Percentiles rank a stretch among this genome's conserved stretches.
phyloP scores from a whole-genome alignment of 2,888 invertebrate species.

The Mayetiola destructor region DNA sequence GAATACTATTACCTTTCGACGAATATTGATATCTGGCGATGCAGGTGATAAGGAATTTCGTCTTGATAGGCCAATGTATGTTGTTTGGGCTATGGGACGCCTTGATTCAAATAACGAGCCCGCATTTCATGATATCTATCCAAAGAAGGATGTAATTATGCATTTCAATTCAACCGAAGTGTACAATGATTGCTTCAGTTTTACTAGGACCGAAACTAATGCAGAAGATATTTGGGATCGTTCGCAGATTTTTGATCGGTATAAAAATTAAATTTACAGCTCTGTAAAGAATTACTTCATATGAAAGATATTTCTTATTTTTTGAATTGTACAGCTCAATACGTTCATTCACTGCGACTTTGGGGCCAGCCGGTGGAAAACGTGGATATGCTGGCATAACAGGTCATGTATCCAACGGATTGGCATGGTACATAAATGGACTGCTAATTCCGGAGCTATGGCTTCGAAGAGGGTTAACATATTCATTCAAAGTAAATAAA shows the following conservation, averaged over 20 bases:
- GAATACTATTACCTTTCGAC: slow-evolving; percentile 62
- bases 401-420: slow-evolving; percentile 51
- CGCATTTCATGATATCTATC: slow-evolving; percentile 67
- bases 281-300: slow-evolving; percentile 20
- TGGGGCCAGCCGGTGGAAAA: slow-evolving; percentile 72
- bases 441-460: slow-evolving; percentile 75
- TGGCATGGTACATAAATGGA: slow-evolving; percentile 90
- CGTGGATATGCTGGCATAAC: slow-evolving; percentile 63
- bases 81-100: slow-evolving; percentile 74
- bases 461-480: slow-evolving; percentile 69
- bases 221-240: slow-evolving; percentile 43
- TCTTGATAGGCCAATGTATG: slow-evolving; percentile 45
- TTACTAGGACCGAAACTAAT: slow-evolving; percentile 39
- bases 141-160: slow-evolving; percentile 51
- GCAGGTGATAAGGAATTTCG: slow-evolving; percentile 58
- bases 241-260: slow-evolving; percentile 48
- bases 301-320: slow-evolving; percentile 28
- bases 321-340: slow-evolving; percentile 40
- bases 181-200: slow-evolving; percentile 57
- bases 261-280: slow-evolving; percentile 16
- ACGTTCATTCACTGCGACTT: slow-evolving; percentile 60
- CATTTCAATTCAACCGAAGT: slow-evolving; percentile 50
- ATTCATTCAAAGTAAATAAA: slow-evolving; percentile 52
- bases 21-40: slow-evolving; percentile 60
- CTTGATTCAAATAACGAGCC: slow-evolving; percentile 65